Conservation (phyloP, 2,797 vertebrate genomes). For the Pachyuromys duprasi region DNA sequence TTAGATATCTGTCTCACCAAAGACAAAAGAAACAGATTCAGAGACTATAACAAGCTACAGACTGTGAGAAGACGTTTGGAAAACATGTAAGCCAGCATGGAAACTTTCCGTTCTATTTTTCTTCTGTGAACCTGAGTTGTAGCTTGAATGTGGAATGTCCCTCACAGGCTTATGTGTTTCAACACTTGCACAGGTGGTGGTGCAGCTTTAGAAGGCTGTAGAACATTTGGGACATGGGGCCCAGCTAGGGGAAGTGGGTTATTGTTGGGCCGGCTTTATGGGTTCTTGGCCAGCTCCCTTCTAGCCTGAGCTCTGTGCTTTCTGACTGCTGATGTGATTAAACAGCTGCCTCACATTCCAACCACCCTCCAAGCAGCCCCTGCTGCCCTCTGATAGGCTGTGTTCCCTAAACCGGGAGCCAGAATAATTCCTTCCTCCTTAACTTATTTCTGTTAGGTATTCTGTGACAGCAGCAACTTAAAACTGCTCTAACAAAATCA, state of each 20-base stretch:
- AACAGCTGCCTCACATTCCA: background rate
- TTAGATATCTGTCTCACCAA: background rate
- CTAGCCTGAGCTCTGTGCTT: background rate
- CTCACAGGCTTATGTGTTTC: background rate
- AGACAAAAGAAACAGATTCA: background rate
- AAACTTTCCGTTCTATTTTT: background rate
- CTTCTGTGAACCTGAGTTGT: background rate
- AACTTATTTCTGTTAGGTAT: slow-evolving; percentile 12
- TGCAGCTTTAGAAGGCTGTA: background rate
- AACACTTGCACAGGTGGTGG: background rate
- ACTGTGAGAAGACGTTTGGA: background rate
- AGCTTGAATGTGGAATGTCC: background rate
- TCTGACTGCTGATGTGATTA: background rate
- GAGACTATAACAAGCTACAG: background rate
- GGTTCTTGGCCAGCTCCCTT: background rate
- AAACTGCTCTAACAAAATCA: slow-evolving; percentile 4
- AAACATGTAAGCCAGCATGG: background rate
- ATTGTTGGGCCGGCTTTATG: background rate
- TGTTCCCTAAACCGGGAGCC: background rate
- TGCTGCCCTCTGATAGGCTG: background rate
- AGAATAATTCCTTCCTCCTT: background rate
- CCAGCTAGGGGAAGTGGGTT: background rate
- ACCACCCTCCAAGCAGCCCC: background rate
- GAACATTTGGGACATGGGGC: background rate
- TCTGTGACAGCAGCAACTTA: background rate